Conservation (phyloP, 2,888 invertebrate species). For the Amiota mariae region DNA sequence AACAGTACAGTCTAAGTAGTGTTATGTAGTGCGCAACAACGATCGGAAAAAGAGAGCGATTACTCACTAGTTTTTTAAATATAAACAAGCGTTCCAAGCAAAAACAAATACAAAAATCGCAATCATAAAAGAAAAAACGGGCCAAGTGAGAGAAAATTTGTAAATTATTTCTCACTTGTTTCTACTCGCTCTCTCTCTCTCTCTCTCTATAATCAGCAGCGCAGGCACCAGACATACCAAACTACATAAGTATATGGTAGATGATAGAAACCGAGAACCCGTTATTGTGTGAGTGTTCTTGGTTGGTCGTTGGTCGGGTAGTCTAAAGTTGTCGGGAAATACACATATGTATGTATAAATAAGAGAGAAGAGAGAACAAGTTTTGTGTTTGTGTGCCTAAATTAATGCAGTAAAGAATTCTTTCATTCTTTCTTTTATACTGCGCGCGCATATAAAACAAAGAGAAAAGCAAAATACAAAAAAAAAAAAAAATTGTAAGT, state of each 20-base stretch:
- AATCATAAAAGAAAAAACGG: not conserved
- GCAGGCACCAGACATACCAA: no score
- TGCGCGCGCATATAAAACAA: not conserved
- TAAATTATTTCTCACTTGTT: not conserved
- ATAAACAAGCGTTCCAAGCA: not conserved
- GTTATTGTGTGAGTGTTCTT: not conserved
- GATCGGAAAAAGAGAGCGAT: constrained; percentile 6
- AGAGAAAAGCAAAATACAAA: constrained; percentile 14
- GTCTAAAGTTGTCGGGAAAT: not conserved
- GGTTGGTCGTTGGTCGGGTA: not conserved
- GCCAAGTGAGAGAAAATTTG: constrained; percentile 5
- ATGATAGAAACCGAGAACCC: no score
- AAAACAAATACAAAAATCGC: not conserved
- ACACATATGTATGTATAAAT: not conserved
- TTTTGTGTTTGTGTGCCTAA: constrained; percentile 55
- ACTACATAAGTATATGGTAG: no score
- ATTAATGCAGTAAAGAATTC: constrained; percentile 57
- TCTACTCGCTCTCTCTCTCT: not conserved
- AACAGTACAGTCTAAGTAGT: not conserved
- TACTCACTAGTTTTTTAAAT: not conserved
- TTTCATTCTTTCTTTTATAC: not conserved
- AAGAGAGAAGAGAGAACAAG: constrained; percentile 73
- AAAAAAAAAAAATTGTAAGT: not conserved
- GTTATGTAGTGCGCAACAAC: not conserved
- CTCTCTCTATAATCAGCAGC: not conserved